These are phyloP conservation scores for Drosophila dives DNA, from an alignment of 2,888 invertebrate species.

Conservation along the genomic window DNA sequence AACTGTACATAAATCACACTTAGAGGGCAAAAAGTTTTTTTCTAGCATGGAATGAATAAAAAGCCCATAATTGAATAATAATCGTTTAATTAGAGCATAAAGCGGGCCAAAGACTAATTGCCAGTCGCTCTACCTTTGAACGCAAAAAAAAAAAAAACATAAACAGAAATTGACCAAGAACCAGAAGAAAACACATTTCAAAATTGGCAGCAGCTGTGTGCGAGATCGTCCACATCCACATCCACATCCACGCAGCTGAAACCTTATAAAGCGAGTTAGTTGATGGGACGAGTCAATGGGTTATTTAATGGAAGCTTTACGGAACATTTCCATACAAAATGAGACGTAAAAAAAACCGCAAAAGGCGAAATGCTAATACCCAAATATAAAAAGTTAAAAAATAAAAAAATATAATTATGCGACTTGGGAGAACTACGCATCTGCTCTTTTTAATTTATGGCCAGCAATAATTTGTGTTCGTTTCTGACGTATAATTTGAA, in stretches of 20 bases:
- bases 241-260: constrained; percentile 44
- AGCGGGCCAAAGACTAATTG: constrained; percentile 54
- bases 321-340: constrained; percentile 62
- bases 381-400: constrained; percentile 27
- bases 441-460: constrained; percentile 59
- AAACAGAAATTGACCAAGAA: background rate
- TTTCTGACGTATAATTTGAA: constrained; percentile 61
- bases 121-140: constrained; percentile 45
- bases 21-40: constrained; percentile 23
- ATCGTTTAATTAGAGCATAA: constrained; percentile 60
- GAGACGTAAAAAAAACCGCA: constrained; percentile 23
- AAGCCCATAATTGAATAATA: constrained; percentile 61
- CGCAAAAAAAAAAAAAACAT: background rate
- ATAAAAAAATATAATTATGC: constrained; percentile 2
- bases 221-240: constrained; percentile 1
- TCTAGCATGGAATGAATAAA: constrained; percentile 15
- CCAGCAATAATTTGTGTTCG: constrained; percentile 34
- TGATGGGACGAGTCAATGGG: constrained; percentile 24
- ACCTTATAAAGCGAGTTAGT: constrained; percentile 44
- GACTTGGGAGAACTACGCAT: constrained; percentile 56
- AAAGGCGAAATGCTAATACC: constrained; percentile 59
- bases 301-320: constrained; percentile 49
- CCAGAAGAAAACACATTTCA: background rate
- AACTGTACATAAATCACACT: constrained; percentile 69
- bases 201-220: constrained; percentile 44